A percentile compares a stretch with the other conserved stretches of the same genome.
These are phyloP conservation scores for Grapholita molesta DNA, from an alignment of 1,140 invertebrate species.

Conservation along the genomic window DNA sequence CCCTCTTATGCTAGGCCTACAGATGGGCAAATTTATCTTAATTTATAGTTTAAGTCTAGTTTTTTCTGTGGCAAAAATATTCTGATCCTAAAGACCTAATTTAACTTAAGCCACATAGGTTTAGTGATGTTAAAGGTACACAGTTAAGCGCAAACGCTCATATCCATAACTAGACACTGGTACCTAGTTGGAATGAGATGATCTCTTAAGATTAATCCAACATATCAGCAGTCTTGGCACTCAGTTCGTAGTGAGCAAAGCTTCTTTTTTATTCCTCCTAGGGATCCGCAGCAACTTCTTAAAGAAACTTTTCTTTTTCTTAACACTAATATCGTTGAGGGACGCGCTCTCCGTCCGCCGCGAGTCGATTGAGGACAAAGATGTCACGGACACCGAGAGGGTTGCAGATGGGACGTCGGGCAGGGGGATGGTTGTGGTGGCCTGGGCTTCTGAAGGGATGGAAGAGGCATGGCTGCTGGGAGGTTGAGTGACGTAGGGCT, in stretches of 20 bases:
- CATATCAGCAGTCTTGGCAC: not conserved
- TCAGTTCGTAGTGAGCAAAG: not conserved
- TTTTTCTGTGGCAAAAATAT: no score
- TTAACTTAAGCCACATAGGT: no score
- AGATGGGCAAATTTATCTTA: no score
- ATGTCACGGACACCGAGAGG: not conserved
- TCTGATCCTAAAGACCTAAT: no score
- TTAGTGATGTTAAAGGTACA: no score
- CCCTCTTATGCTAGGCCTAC: no score
- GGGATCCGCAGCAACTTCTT: slow-evolving; percentile 24
- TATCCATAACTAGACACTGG: no score
- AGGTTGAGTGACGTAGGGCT: not conserved
- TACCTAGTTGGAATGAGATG: no score
- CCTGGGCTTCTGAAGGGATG: not conserved
- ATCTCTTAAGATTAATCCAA: not conserved
- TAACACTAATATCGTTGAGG: slow-evolving; percentile 20
- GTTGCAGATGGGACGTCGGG: not conserved
- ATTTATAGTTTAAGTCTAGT: no score
- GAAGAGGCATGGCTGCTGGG: not conserved
- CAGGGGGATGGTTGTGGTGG: not conserved
- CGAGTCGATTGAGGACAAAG: not conserved
- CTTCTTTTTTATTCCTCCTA: slow-evolving; percentile 22
- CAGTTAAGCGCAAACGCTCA: no score
- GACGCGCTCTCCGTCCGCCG: slow-evolving; percentile 36
- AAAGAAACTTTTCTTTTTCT: slow-evolving; percentile 39